phyloP scores from a whole-genome alignment of 2,888 invertebrate species.

The Thalpophila matura region DNA sequence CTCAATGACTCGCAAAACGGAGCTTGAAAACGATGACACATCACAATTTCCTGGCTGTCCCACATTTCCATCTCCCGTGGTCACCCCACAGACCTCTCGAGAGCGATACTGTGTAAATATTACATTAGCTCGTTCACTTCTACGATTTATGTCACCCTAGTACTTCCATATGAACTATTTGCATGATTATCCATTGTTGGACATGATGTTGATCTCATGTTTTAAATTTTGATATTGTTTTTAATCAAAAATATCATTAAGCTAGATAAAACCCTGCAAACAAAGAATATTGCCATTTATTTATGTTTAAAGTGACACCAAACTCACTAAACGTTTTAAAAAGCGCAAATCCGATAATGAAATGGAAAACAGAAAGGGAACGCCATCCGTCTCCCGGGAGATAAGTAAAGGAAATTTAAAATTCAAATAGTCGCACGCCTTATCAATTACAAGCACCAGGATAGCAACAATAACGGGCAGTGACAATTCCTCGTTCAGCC shows the following conservation, averaged over 20 bases:
- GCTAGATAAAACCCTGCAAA: no score
- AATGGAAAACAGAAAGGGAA: conserved; percentile 73
- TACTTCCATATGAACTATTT: conserved; percentile 55
- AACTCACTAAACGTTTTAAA: conserved; percentile 58
- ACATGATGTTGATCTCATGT: background rate
- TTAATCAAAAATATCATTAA: no score
- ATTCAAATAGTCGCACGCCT: conserved; percentile 86
- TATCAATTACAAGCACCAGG: conserved; percentile 89
- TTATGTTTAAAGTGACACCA: conserved; percentile 44
- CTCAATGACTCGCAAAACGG: conserved; percentile 45
- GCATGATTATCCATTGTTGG: conserved; percentile 10
- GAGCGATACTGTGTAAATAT: conserved; percentile 78
- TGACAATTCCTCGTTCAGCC: conserved; percentile 78
- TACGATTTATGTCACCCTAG: conserved; percentile 60
- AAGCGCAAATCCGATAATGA: conserved; percentile 70
- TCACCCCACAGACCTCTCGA: conserved; percentile 67
- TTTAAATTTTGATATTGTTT: no score
- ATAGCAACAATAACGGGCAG: conserved; percentile 76
- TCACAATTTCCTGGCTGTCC: conserved; percentile 38
- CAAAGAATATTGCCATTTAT: no score
- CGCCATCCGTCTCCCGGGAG: conserved; percentile 73
- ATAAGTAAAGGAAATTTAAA: conserved; percentile 79
- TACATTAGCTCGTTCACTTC: conserved; percentile 71
- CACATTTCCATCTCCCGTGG: conserved; percentile 31
- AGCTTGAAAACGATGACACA: conserved; percentile 39